Evolutionary conservation across 2,888 invertebrate species (phyloP), one percentile per base, ranked within the genome.

Genomic region (Pristionchus japonicus): DNA sequence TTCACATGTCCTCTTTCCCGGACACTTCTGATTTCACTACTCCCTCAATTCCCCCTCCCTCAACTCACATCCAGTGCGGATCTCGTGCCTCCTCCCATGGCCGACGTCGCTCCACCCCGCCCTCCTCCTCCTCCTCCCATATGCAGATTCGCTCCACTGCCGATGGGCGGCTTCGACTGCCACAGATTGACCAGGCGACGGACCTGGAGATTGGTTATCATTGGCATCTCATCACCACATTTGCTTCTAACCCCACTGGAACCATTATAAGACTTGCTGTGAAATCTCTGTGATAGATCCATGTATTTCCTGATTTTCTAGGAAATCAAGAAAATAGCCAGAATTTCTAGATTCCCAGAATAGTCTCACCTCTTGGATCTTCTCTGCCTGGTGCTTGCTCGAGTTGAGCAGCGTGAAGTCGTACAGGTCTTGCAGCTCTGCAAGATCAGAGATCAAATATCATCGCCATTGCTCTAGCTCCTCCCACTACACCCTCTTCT

Each of bases 361-460:
- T n/a, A n/a, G n/a, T n/a, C 37, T 70, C 23, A 87, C 74, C 61
- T 83, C 88, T 86, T 84, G 97, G 91, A 98, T 98, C 96, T 98
- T 98, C 96, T 98, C 97, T 95, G 98, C 97, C 93, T 97, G 96
- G 86, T 97, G 97, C 95, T 98, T 98, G 90, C 97, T 97, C 95
- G 98, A 98, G 96, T 98, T 98, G 94, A 98, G 96, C 92, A 99
- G 96, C 88, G 98, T 98, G 94, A 97, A 96, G 96, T 99, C 98
- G 96, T 99, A 99, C 96, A 98, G 98, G 95, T 99, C 98, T 96
- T 99, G 98, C 95, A 99, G 98, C 96, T 99, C 98, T 95, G 94
- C 34, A 93, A 91, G n/a, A n/a, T n/a, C n/a, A 83, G 34, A 87
- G 31, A 31, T 31, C 85, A 83, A 61, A 67, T 43, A 67, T 61